Conservation (phyloP, 2,888 invertebrate species). For the Heliconius hortense region DNA sequence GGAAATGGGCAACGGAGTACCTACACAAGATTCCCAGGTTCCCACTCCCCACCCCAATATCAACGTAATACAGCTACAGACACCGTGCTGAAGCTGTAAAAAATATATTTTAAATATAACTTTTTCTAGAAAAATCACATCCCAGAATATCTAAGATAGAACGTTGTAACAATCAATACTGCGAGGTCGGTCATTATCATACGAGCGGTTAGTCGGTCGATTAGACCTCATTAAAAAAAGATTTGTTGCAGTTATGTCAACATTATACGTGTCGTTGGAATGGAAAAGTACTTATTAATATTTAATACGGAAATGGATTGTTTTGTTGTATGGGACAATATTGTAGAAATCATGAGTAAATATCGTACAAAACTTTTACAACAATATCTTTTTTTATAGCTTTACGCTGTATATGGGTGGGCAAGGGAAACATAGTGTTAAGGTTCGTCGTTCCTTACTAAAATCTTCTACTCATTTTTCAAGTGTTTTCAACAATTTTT, state of each 20-base stretch:
- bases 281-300: conserved; percentile 3
- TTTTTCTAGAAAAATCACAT: neutral
- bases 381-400: neutral
- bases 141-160: neutral
- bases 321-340: neutral
- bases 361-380: neutral
- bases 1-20: neutral
- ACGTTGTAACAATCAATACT: neutral
- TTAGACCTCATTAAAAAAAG: conserved; percentile 40
- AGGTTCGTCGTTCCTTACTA: too few relatives aligned
- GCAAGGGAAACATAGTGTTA: too few relatives aligned
- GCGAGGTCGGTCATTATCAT: conserved; percentile 12
- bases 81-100: neutral
- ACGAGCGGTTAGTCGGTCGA: conserved; percentile 31
- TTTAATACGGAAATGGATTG: neutral
- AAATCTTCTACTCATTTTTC: too few relatives aligned
- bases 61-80: neutral
- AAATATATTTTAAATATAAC: neutral
- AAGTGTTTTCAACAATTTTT: too few relatives aligned
- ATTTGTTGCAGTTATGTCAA: conserved; percentile 29
- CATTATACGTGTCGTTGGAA: conserved; percentile 3
- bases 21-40: neutral
- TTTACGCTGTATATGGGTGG: too few relatives aligned
- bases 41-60: neutral
- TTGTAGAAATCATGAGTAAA: neutral